Percentiles rank a stretch among this genome's conserved stretches.
phyloP scores from a whole-genome alignment of 2,797 vertebrate genomes.

The Hafferia zeledoni region DNA sequence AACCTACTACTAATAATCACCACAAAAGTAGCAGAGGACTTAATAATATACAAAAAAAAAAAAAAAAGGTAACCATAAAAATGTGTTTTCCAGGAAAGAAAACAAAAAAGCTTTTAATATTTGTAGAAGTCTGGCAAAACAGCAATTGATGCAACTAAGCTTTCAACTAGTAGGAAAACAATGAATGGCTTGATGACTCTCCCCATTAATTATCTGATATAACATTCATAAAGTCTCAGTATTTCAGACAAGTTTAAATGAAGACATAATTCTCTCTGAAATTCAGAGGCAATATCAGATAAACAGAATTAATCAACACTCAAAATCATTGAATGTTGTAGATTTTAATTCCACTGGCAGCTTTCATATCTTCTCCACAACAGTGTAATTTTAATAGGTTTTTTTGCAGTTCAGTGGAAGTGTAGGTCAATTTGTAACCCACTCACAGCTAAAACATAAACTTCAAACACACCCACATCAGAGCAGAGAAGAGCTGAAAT shows the following conservation, averaged over 20 bases:
- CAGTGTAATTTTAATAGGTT: not conserved
- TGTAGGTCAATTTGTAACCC: not conserved
- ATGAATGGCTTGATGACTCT: not conserved
- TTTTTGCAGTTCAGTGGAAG: not conserved
- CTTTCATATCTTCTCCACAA: not conserved
- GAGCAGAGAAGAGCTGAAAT: not conserved
- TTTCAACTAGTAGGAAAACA: not conserved
- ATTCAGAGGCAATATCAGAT: not conserved
- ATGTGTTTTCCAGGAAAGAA: not conserved
- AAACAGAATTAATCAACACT: not conserved
- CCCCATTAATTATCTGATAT: not conserved
- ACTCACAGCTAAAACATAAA: not conserved
- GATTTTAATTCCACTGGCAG: not conserved
- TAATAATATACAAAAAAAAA: not conserved
- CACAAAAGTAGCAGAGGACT: not conserved
- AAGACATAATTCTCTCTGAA: not conserved
- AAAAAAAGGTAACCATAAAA: not conserved
- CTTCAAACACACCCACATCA: not conserved
- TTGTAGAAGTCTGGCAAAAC: not conserved
- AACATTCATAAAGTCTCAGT: not conserved
- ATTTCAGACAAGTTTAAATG: not conserved
- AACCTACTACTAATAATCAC: slow-evolving; percentile 2
- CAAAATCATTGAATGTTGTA: not conserved
- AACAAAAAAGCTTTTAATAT: not conserved
- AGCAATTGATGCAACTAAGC: not conserved